Conservation (phyloP, 2,113 vertebrate species). For the Motacilla tschutschensis region DNA sequence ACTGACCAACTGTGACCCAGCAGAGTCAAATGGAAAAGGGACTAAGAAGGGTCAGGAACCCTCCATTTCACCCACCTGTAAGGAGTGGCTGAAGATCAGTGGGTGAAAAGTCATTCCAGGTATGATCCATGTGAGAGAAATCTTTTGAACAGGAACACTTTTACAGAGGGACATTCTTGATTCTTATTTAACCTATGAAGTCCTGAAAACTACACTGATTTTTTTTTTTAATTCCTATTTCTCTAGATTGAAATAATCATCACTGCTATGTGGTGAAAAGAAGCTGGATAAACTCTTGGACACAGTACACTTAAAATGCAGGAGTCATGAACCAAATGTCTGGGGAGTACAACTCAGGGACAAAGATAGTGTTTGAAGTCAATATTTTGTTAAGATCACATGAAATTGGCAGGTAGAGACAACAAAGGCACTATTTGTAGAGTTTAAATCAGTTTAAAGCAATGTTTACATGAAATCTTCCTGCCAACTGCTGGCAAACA, state of each 20-base stretch:
- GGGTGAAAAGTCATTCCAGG: neutral
- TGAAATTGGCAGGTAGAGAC: neutral
- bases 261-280: neutral
- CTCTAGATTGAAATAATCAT: neutral
- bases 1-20: neutral
- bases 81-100: neutral
- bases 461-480: neutral
- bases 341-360: neutral
- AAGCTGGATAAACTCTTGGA: neutral
- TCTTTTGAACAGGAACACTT: neutral
- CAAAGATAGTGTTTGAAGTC: slow-evolving; percentile 16
- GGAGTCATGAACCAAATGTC: neutral
- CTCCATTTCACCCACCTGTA: neutral
- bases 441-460: slow-evolving; percentile 16
- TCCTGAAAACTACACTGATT: neutral
- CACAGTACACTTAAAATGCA: neutral
- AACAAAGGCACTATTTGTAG: neutral
- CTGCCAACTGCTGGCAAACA: neutral
- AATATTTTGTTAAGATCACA: slow-evolving; percentile 21
- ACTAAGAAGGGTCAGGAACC: neutral
- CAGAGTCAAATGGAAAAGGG: neutral
- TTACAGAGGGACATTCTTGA: neutral
- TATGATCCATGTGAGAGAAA: neutral
- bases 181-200: neutral
- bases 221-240: neutral